These are phyloP conservation scores for Beroe forskalii DNA, from an alignment of 37 sponge, comb jelly and placozoan species.

Conservation along the genomic window DNA sequence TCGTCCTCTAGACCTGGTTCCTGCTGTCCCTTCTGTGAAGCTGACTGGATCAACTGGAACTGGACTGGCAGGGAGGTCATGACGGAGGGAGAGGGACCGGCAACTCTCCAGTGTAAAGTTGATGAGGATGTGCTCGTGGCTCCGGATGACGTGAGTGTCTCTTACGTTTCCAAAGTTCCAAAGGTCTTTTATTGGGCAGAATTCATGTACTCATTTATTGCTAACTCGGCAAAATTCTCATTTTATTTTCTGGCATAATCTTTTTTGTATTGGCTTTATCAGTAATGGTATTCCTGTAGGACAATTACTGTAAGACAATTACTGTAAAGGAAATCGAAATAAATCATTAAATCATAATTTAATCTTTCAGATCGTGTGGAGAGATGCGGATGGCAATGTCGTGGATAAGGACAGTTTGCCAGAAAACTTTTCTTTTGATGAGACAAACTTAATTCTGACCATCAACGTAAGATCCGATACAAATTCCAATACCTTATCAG, in stretches of 20 bases:
- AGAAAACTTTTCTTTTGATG: neutral
- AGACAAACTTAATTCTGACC: neutral
- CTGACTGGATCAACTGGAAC: slow-evolving; percentile 2
- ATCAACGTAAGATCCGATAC: too few species aligned
- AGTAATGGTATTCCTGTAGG: too few species aligned
- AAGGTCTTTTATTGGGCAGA: too few species aligned
- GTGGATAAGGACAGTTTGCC: neutral
- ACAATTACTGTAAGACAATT: too few species aligned
- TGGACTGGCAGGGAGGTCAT: neutral
- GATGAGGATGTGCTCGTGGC: neutral
- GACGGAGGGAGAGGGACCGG: slow-evolving; percentile 32
- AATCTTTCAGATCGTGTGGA: slow-evolving; percentile 33
- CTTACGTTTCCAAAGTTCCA: neutral
- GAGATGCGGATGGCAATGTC: neutral
- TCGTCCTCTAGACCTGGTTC: neutral
- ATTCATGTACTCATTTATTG: too few species aligned
- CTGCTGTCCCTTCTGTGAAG: slow-evolving; percentile 28
- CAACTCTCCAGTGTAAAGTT: slow-evolving; percentile 15
- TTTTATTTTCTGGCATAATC: too few species aligned
- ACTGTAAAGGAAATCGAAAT: neutral
- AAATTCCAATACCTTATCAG: too few species aligned
- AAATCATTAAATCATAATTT: too few species aligned
- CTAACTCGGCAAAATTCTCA: too few species aligned
- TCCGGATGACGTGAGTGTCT: slow-evolving; percentile 4
- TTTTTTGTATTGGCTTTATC: too few species aligned